Evolutionary conservation across 2,888 invertebrate species (phyloP).

Genomic region (Drosophila fungiperda): DNA sequence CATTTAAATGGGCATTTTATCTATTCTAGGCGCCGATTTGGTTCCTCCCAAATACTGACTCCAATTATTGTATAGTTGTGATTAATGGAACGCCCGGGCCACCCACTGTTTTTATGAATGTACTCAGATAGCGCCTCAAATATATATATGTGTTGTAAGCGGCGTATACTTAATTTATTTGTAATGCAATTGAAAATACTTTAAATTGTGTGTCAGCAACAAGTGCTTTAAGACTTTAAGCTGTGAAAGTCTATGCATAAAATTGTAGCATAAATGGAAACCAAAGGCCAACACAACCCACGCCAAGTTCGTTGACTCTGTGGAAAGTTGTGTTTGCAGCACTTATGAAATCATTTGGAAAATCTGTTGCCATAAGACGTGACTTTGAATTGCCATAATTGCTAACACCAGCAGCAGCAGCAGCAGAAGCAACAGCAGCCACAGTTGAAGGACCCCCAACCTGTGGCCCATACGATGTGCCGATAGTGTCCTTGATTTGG

Average conservation of each 20-base stretch:
- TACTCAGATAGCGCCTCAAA: slow-evolving; percentile 11
- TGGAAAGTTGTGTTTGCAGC: slow-evolving; percentile 38
- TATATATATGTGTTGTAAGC: slow-evolving; percentile 29
- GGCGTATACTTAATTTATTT: slow-evolving; percentile 57
- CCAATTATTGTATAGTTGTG: slow-evolving; percentile 32
- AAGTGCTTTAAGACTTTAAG: slow-evolving; percentile 44
- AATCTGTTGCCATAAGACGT: slow-evolving; percentile 67
- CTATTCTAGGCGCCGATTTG: slow-evolving; percentile 62
- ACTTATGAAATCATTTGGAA: slow-evolving; percentile 74
- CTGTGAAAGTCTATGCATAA: background rate
- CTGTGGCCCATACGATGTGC: slow-evolving; percentile 48
- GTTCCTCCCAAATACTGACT: slow-evolving; percentile 3
- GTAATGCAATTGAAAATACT: slow-evolving; percentile 27
- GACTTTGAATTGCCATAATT: slow-evolving; percentile 73
- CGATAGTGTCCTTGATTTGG: slow-evolving; percentile 63
- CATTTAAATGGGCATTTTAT: slow-evolving; percentile 70
- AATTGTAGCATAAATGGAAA: background rate
- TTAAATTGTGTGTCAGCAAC: slow-evolving; percentile 37
- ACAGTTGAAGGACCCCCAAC: background rate
- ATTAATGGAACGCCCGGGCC: slow-evolving; percentile 55
- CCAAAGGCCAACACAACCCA: background rate
- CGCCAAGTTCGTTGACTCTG: slow-evolving; percentile 29
- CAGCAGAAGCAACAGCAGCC: background rate
- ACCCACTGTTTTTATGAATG: slow-evolving; percentile 15
- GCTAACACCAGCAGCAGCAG: slow-evolving; percentile 39